Evolutionary conservation across 92 coral and sea anemone genomes (phyloP), one percentile per base, ranked within the genome.

Genomic region (Meandrina meandrites): DNA sequence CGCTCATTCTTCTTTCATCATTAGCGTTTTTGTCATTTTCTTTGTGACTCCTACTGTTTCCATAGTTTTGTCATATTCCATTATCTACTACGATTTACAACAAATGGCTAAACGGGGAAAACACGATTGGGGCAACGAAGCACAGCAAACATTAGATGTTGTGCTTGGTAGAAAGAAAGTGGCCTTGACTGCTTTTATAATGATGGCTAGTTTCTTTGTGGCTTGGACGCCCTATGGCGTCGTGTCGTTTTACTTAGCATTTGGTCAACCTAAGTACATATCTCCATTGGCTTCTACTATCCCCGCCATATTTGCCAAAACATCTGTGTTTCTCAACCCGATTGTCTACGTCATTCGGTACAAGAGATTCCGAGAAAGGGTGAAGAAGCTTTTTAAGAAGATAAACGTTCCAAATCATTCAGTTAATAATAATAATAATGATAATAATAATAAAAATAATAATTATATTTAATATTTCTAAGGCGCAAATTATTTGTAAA

Each of bases 191-290:
- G 67, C 81, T 8, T 50, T 84, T 16, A 58, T 74, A 0, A 36
- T 84, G 72, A 27, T 84, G 27, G 47, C 51, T 15, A 19, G 45
- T 54, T 84, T 72, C 22, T 5, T 74, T 17, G 18, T 84, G 10
- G 81, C 36, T 42, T 84, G 88, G 81, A 74, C 88, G 34, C 88
- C 88, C 14, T 84, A 84, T 32, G 81, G 73, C 15, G 35, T 54
- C 13, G 21, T 84, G 21, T 84, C 88, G 27, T 75, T 84, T 19
- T 75, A 53, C 27, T 28, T 40, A 7, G 79, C 69, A 8, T 75
- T 84, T 50, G 13, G 31, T 36, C 28, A 74, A 22, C 64, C 88
- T 16, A 19, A 19, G 16, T 14, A 19, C 6, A 7, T 84, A 24
- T 21, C 88, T 24, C 67, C 68, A 3, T 50, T 53, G 54, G 88